Conservation (phyloP, 2,888 invertebrate genomes). For the Stenodema calcarata region DNA sequence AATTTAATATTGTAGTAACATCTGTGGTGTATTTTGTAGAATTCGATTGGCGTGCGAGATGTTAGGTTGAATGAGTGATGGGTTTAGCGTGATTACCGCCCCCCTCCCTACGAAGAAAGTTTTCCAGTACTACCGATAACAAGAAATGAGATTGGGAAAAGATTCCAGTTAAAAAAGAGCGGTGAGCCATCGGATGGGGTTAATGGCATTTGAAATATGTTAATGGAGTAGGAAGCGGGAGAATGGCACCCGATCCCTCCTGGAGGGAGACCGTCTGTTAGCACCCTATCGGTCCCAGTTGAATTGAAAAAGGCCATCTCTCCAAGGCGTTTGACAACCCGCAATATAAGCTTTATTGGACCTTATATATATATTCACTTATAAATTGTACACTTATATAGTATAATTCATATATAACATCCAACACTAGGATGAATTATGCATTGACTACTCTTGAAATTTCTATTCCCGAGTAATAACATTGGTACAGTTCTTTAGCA, state of each 20-base stretch:
- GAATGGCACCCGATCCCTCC: background rate
- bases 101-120: background rate
- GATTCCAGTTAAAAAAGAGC: background rate
- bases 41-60: background rate
- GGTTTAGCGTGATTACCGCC: background rate
- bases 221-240: background rate
- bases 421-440: background rate
- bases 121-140: background rate
- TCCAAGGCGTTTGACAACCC: constrained; percentile 7
- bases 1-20: background rate
- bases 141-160: background rate
- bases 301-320: background rate
- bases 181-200: background rate
- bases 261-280: background rate
- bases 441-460: background rate
- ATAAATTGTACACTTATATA: constrained; percentile 13
- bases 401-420: too few relatives aligned
- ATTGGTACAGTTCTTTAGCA: background rate
- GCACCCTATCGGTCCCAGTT: constrained; percentile 15
- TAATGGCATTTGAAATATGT: constrained; percentile 11
- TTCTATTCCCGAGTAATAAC: background rate
- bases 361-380: constrained; percentile 19
- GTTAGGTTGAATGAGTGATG: background rate
- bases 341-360: constrained; percentile 16
- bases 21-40: background rate